phyloP scores from a whole-genome alignment of 2,888 invertebrate species.

The Emmelina monodactyla region DNA sequence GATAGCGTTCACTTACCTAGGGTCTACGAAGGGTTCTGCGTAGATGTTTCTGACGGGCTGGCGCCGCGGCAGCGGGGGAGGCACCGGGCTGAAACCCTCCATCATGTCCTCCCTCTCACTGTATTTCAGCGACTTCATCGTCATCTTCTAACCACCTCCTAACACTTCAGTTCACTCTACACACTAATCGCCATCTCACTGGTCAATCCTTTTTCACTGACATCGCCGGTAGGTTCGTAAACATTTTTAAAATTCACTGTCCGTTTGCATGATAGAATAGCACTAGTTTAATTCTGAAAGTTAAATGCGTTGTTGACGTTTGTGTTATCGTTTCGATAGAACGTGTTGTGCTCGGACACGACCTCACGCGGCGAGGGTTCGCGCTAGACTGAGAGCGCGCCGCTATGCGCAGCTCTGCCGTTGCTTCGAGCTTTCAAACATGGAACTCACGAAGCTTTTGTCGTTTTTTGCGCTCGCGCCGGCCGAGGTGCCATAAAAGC shows the following conservation, averaged over 20 bases:
- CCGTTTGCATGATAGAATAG: too few species aligned
- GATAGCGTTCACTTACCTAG: conserved; percentile 45
- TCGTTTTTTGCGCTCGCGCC: conserved; percentile 62
- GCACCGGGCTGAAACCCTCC: conserved; percentile 65
- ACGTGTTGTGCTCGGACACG: conserved; percentile 12
- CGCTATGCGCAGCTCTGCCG: conserved; percentile 15
- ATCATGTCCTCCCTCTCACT: conserved; percentile 63
- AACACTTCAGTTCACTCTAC: conserved; percentile 44
- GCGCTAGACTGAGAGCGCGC: conserved; percentile 38
- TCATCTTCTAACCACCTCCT: conserved; percentile 49
- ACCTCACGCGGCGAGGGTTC: conserved; percentile 22
- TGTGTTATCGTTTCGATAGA: neutral
- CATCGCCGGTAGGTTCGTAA: too few species aligned
- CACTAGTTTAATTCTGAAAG: conserved; percentile 10
- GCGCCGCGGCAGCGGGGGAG: conserved; percentile 69
- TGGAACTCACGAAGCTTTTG: conserved; percentile 45
- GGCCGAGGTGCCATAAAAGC: conserved; percentile 59
- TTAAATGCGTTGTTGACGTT: too few species aligned
- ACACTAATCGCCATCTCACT: conserved; percentile 42
- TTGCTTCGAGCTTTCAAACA: conserved; percentile 48
- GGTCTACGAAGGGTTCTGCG: conserved; percentile 71
- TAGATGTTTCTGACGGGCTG: conserved; percentile 71
- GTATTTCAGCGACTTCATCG: conserved; percentile 69
- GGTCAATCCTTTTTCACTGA: conserved; percentile 39
- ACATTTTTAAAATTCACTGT: too few species aligned